Base-by-base conservation (phyloP, 1,140 invertebrate species). In the Neuroterus valhalla region DNA sequence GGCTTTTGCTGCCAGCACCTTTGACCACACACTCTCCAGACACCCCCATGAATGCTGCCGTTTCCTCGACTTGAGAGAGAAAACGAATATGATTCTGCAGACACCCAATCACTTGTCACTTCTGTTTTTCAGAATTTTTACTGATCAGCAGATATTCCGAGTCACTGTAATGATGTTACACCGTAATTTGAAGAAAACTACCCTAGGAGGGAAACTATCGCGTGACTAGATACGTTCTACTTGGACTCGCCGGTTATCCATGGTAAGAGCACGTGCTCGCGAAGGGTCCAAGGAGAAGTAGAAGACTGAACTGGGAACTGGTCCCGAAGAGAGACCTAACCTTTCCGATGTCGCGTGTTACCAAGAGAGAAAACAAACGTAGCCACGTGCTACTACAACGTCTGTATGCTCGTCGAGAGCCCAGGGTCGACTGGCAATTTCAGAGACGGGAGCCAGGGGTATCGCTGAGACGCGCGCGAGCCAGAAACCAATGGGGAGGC, bases 21-120 rank as follows among this genome's bases (percentile, higher is more conserved):
- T 86, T 85, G 78, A 90, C 82, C 81, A 84, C 87, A 83, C 88
- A 89, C 84, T 88, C 88, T 79, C 86, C 87, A 75, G 87, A 89
- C 80, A 90, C 88, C 85, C 89, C 89, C 89, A 90, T 90, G 78
- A 84, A 87, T 83, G 77, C 81, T 68, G 82, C 79, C 43, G 76
- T 70, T 71, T 66, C 26, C 15, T 31, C 46, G 14, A 67, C 66
- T 67, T 31, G 21, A 3, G 10, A 52, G 14, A 46, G 10, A 23
- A 17, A 70, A 70, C n/a, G 14, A 17, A 15, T 42, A 17, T 10
- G 2, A 42, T 15, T 10, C 46, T 23, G 43, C 23, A 45, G 38
- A 55, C 11, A 62, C 23, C 15, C 38, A 6, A 21, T 48, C 67
- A 68, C 66, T 66, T 71, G 44, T 42, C 42, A 62, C 15, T 55